phyloP scores from a whole-genome alignment of 2,797 vertebrate species.

The Schizopygopsis pylzovi region DNA sequence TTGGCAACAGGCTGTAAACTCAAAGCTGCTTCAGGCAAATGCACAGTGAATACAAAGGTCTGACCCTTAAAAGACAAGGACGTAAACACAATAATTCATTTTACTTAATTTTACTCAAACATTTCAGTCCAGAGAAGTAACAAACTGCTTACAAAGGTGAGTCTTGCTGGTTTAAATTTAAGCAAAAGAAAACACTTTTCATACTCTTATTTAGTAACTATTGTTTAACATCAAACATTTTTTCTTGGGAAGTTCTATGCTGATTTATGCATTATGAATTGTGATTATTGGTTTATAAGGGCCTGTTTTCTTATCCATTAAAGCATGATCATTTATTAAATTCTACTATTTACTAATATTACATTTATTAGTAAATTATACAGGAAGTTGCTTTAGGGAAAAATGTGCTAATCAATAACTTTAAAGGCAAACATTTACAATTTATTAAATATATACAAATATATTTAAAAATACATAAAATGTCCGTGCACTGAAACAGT shows the following conservation, averaged over 20 bases:
- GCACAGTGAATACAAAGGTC: slow-evolving; percentile 53
- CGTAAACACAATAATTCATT: slow-evolving; percentile 10
- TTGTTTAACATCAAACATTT: not conserved
- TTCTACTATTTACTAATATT: not conserved
- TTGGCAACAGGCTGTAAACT: slow-evolving; percentile 77
- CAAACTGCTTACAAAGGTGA: slow-evolving; percentile 19
- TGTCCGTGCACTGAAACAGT: not conserved
- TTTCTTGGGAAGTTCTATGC: not conserved
- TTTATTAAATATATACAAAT: not conserved
- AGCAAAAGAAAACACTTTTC: not conserved
- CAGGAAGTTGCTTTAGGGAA: not conserved
- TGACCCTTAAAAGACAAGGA: slow-evolving; percentile 52
- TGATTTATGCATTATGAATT: not conserved
- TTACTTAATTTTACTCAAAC: not conserved
- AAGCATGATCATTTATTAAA: not conserved
- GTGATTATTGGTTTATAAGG: not conserved
- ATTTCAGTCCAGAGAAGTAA: not conserved
- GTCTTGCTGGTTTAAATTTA: not conserved
- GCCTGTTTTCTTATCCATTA: not conserved
- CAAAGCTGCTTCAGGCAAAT: slow-evolving; percentile 55
- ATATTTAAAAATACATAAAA: not conserved
- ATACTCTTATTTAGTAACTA: not conserved
- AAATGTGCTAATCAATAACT: not conserved
- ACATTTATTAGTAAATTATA: not conserved
- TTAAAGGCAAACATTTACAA: not conserved